Conservation (phyloP, 2,113 vertebrate species). For the Circaetus gallicus region DNA sequence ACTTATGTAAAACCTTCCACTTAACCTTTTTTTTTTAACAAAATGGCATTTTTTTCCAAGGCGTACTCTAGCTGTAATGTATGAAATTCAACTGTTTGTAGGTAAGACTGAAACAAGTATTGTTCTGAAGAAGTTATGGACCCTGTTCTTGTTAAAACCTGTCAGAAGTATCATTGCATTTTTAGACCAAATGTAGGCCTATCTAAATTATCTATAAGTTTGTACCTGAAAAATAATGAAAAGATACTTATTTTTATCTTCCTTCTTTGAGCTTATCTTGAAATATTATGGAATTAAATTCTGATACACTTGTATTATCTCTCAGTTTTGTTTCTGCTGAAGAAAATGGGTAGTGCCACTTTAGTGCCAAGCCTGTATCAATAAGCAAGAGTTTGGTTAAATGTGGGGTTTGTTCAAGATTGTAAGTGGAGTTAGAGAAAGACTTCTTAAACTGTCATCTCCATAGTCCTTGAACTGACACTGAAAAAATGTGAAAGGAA, state of each 20-base stretch:
- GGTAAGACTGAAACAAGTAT: neutral
- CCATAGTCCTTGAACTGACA: neutral
- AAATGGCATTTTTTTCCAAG: neutral
- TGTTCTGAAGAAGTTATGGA: neutral
- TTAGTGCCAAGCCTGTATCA: neutral
- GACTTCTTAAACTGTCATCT: neutral
- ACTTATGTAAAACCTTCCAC: accelerated
- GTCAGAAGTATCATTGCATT: neutral
- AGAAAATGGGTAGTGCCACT: neutral
- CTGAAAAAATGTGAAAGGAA: neutral
- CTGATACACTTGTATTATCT: neutral
- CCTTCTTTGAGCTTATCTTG: neutral
- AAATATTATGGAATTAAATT: neutral
- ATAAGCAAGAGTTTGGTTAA: neutral
- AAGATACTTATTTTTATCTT: neutral
- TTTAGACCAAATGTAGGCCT: neutral
- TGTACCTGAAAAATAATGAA: neutral
- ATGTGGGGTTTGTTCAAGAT: neutral
- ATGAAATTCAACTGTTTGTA: neutral
- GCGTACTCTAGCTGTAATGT: neutral
- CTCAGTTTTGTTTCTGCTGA: neutral
- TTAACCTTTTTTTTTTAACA: neutral
- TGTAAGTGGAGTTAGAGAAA: neutral
- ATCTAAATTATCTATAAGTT: neutral
- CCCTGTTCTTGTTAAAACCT: neutral